These are phyloP conservation scores for Cydia splendana DNA, from an alignment of 1,140 invertebrate genomes.

Conservation along the genomic window DNA sequence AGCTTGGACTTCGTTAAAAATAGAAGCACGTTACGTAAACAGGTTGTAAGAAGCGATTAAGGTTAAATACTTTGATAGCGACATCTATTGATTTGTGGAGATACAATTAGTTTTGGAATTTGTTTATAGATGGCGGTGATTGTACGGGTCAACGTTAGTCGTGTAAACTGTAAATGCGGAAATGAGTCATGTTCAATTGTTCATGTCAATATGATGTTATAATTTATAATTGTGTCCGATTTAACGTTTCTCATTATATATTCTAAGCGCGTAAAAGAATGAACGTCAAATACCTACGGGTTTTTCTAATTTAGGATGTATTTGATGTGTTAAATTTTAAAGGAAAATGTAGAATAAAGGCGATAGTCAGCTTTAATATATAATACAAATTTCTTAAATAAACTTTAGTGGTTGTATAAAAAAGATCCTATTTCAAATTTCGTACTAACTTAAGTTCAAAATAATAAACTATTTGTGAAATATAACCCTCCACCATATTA, in stretches of 20 bases:
- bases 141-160: background rate
- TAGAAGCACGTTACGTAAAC: slow-evolving; percentile 32
- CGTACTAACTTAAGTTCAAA: too few relatives aligned
- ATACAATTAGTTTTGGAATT: background rate
- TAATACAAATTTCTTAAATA: too few relatives aligned
- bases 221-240: background rate
- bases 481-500: too few relatives aligned
- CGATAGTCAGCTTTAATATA: too few relatives aligned
- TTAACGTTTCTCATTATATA: background rate
- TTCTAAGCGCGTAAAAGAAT: background rate
- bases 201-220: background rate
- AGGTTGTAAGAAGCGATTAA: slow-evolving; percentile 15
- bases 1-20: slow-evolving; percentile 40
- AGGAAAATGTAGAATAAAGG: too few relatives aligned
- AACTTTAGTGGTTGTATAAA: too few relatives aligned
- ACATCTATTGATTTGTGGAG: background rate
- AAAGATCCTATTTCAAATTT: too few relatives aligned
- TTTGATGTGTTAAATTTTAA: too few relatives aligned
- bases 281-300: too few relatives aligned
- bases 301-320: too few relatives aligned
- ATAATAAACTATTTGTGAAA: too few relatives aligned
- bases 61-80: slow-evolving; percentile 1
- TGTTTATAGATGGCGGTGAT: slow-evolving; percentile 4
- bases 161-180: background rate
- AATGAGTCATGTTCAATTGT: background rate